Percentiles rank a stretch among this genome's conserved stretches.
Conservation (phyloP, 2,113 vertebrate species). For the Ailurus styani region DNA sequence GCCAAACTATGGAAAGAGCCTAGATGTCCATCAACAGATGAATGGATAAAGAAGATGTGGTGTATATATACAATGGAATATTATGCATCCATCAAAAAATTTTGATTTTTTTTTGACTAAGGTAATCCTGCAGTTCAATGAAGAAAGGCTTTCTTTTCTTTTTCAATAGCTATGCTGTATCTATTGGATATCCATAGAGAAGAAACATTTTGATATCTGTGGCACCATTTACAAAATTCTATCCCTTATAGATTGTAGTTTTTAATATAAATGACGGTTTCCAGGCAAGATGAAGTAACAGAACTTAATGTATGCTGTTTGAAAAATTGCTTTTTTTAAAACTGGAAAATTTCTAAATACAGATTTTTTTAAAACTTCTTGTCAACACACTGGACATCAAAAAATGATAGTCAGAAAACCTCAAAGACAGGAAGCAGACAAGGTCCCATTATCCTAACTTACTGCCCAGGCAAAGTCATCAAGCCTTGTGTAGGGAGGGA, state of each 20-base stretch:
- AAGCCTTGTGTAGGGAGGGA: accelerated
- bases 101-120: not conserved
- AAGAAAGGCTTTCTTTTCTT: not conserved
- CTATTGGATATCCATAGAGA: not conserved
- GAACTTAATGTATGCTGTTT: not conserved
- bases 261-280: not conserved
- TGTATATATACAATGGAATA: too few species aligned
- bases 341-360: not conserved
- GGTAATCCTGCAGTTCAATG: not conserved
- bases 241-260: not conserved
- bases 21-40: too few species aligned
- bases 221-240: not conserved
- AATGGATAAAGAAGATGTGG: too few species aligned
- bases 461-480: not conserved
- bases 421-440: not conserved
- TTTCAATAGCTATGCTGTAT: not conserved
- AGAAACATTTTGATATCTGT: not conserved
- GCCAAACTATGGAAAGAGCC: too few species aligned
- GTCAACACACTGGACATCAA: not conserved
- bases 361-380: not conserved
- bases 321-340: not conserved
- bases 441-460: not conserved
- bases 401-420: not conserved
- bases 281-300: not conserved
- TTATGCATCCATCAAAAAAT: too few species aligned